These are phyloP conservation scores for Oopsacas minuta DNA, from an alignment of 37 sponge, comb jelly and placozoan genomes.

Conservation along the genomic window DNA sequence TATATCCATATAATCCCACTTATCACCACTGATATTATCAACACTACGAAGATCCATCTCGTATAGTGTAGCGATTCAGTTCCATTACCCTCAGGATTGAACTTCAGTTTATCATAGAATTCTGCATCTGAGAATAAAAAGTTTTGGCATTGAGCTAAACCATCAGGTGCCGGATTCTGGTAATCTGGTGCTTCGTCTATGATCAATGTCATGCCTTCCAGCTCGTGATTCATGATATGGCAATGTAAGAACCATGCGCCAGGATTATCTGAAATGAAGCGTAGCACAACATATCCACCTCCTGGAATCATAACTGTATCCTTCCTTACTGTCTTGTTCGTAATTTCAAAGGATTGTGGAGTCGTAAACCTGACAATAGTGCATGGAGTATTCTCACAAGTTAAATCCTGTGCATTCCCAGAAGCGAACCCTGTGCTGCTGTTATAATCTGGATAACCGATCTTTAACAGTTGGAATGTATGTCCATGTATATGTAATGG, in stretches of 20 bases:
- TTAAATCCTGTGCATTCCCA: background rate
- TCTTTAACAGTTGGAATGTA: background rate
- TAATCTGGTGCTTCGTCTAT: background rate
- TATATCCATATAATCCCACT: no score
- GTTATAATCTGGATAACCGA: background rate
- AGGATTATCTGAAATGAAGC: background rate
- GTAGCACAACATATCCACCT: background rate
- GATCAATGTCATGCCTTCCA: background rate
- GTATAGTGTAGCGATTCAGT: no score
- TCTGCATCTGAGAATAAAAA: background rate
- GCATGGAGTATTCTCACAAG: background rate
- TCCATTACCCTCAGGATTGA: constrained; percentile 4
- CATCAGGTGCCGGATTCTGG: background rate
- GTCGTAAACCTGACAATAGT: background rate
- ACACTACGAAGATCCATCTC: no score
- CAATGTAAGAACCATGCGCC: constrained; percentile 5
- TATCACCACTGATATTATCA: no score
- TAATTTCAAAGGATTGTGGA: background rate
- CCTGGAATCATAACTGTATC: constrained; percentile 2
- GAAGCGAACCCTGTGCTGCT: background rate
- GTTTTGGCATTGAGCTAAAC: background rate
- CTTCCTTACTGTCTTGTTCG: background rate
- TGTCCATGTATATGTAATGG: constrained; percentile 16
- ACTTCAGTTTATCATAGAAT: background rate
- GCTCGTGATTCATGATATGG: constrained; percentile 1